Conservation (phyloP, 2,113 vertebrate species). For the Indicator indicator region DNA sequence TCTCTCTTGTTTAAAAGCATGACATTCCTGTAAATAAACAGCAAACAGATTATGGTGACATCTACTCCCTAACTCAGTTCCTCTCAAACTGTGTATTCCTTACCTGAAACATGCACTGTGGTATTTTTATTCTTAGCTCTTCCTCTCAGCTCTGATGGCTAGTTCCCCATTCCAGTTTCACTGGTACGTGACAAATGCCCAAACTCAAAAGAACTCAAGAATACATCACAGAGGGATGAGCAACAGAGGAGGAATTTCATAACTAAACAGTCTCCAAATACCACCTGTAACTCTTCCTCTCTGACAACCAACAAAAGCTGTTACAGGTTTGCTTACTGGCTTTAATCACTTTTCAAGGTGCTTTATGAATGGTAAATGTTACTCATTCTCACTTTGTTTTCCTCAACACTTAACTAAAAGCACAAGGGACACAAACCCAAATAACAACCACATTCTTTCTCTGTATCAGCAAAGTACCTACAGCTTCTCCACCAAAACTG, state of each 20-base stretch:
- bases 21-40: conserved; percentile 26
- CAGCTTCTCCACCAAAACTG: background rate
- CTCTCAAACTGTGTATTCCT: background rate
- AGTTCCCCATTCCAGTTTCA: background rate
- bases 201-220: background rate
- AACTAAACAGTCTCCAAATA: background rate
- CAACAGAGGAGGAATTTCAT: background rate
- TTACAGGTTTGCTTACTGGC: fast-evolving
- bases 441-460: background rate
- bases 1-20: conserved; percentile 7
- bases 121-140: background rate
- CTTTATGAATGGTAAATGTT: background rate
- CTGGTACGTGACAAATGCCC: background rate
- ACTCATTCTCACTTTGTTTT: background rate
- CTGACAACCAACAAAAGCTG: background rate
- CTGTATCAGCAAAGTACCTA: background rate
- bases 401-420: background rate
- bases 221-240: background rate
- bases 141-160: background rate
- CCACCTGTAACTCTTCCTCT: background rate
- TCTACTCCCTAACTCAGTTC: background rate
- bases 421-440: background rate
- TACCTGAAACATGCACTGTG: background rate
- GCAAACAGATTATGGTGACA: background rate
- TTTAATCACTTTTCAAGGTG: background rate